Evolutionary conservation across 1,140 invertebrate species (phyloP).

Genomic region (Drosophila navojoa): DNA sequence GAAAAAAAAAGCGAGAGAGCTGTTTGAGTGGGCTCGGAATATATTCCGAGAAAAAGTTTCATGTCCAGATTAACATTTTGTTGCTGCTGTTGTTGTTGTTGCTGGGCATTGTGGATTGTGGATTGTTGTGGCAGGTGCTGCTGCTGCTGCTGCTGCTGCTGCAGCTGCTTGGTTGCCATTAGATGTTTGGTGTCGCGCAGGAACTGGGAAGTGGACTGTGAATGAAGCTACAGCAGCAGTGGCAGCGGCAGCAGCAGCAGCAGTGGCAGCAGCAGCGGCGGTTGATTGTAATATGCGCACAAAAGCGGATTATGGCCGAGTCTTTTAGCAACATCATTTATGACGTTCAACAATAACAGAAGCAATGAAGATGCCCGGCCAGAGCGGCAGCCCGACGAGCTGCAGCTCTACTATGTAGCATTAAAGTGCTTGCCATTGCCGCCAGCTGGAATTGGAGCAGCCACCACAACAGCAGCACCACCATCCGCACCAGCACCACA

Average conservation of each 20-base stretch:
- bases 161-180: conserved; percentile 4
- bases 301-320: conserved; percentile 77
- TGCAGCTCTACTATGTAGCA: conserved; percentile 11
- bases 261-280: conserved; percentile 23
- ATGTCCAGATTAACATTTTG: background rate
- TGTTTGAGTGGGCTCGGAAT: no score
- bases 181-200: background rate
- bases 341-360: conserved; percentile 75
- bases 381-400: background rate
- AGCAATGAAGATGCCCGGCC: conserved; percentile 23
- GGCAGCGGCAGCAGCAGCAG: conserved; percentile 31
- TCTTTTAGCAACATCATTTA: conserved; percentile 79
- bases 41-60: background rate
- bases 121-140: background rate
- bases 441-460: conserved; percentile 33
- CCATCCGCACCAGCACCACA: background rate
- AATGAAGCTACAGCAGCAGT: background rate
- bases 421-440: conserved; percentile 13
- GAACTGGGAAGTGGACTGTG: background rate
- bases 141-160: conserved; percentile 6
- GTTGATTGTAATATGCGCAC: conserved; percentile 80
- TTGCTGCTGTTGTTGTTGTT: conserved; percentile 7
- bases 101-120: background rate
- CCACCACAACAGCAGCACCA: no score
- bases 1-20: no score